phyloP scores from a whole-genome alignment of 2,888 invertebrate species.

The Caenorhabditis doughertyi region DNA sequence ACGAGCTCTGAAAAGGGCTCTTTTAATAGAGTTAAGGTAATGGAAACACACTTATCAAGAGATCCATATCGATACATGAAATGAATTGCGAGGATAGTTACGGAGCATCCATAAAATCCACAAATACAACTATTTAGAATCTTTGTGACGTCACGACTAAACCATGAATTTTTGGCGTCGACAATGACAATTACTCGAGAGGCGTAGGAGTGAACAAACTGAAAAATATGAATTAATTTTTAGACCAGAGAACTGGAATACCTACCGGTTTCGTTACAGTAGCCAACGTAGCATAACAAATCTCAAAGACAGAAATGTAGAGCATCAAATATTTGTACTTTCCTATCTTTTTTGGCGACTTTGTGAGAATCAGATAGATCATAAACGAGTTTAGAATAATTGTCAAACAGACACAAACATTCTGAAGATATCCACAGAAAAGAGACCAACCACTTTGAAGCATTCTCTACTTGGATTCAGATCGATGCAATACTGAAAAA shows the following conservation, averaged over 20 bases:
- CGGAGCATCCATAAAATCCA: slow-evolving; percentile 44
- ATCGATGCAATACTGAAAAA: too few species aligned
- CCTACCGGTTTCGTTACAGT: slow-evolving; percentile 27
- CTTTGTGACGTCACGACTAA: slow-evolving; percentile 17
- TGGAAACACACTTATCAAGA: slow-evolving; percentile 15
- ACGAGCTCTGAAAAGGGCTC: background rate
- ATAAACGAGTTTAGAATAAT: slow-evolving; percentile 18
- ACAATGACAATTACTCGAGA: slow-evolving; percentile 43
- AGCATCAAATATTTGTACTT: slow-evolving; percentile 36
- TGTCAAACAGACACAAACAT: slow-evolving; percentile 29
- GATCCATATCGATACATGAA: slow-evolving; percentile 47
- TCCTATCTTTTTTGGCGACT: slow-evolving; percentile 30
- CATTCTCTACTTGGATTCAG: too few species aligned
- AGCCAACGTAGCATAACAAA: slow-evolving; percentile 12
- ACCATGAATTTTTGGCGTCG: slow-evolving; percentile 30
- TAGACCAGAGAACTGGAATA: background rate
- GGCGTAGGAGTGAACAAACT: slow-evolving; percentile 40
- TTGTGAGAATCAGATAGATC: slow-evolving; percentile 2
- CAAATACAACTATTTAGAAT: slow-evolving; percentile 42
- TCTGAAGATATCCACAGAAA: slow-evolving; percentile 37
- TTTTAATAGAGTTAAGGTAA: background rate
- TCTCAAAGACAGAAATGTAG: slow-evolving; percentile 27
- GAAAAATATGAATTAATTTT: too few species aligned
- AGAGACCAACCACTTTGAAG: slow-evolving; percentile 42
- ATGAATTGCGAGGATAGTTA: slow-evolving; percentile 30